phyloP scores from a whole-genome alignment of 1,140 invertebrate genomes.

The Musca domestica region DNA sequence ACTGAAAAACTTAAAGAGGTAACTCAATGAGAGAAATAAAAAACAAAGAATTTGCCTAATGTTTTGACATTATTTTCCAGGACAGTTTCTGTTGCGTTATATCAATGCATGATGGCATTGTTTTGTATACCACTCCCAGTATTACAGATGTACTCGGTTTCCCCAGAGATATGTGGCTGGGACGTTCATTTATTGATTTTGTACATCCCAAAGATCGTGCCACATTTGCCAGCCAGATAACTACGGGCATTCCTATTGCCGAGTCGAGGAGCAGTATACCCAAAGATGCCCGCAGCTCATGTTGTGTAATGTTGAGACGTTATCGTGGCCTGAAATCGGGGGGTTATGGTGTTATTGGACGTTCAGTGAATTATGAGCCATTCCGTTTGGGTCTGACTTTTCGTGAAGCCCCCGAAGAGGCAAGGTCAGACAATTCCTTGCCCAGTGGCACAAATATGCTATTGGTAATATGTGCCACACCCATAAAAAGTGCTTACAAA shows the following conservation, averaged over 20 bases:
- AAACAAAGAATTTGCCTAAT: background rate
- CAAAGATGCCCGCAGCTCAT: constrained; percentile 43
- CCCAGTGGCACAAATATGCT: constrained; percentile 58
- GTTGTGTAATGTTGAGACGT: constrained; percentile 53
- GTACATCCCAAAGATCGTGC: constrained; percentile 73
- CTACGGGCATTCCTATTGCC: constrained; percentile 57
- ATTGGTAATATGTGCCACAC: constrained; percentile 69
- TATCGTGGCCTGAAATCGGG: constrained; percentile 57
- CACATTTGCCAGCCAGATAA: constrained; percentile 63
- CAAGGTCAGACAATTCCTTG: constrained; percentile 39
- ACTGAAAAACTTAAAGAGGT: constrained; percentile 30
- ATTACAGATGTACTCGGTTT: constrained; percentile 73
- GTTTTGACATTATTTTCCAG: constrained; percentile 41
- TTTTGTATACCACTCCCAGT: constrained; percentile 72
- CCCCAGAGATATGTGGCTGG: constrained; percentile 81
- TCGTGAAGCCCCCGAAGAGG: constrained; percentile 60
- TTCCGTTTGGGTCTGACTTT: constrained; percentile 73
- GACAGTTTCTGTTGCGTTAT: constrained; percentile 76
- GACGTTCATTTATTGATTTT: constrained; percentile 81
- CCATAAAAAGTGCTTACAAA: constrained; percentile 73
- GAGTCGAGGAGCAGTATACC: constrained; percentile 48
- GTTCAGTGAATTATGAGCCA: constrained; percentile 65
- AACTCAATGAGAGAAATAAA: background rate
- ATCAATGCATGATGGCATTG: constrained; percentile 77
- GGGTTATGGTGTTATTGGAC: constrained; percentile 64